Evolutionary conservation across 2,113 vertebrate species (phyloP).

Genomic region (Hirundichthys speculiger): DNA sequence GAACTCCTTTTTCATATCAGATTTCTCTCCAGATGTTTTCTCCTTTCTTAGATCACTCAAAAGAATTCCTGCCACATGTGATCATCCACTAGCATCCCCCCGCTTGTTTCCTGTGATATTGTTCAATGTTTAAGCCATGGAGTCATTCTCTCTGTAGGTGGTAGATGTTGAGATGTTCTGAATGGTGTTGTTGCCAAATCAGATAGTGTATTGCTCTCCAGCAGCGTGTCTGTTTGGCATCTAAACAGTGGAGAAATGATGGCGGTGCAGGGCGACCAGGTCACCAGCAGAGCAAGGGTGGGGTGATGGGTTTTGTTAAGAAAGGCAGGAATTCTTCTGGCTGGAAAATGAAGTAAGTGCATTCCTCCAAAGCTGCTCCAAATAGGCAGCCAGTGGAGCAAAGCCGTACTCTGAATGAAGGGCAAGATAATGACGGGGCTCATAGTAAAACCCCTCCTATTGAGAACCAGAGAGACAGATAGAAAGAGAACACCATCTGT

Average conservation of each 20-base stretch:
- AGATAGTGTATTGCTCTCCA: conserved; percentile 38
- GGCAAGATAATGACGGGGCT: conserved; percentile 59
- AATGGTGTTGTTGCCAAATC: conserved; percentile 66
- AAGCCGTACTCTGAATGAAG: conserved; percentile 65
- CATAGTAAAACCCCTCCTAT: conserved; percentile 52
- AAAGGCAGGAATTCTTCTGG: conserved; percentile 62
- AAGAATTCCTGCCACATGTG: conserved; percentile 26
- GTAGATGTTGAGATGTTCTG: conserved; percentile 24
- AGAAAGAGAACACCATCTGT: conserved; percentile 70
- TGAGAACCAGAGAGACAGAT: conserved; percentile 44
- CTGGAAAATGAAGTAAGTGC: conserved; percentile 76
- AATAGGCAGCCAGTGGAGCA: conserved; percentile 65
- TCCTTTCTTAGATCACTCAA: neutral
- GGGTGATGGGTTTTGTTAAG: conserved; percentile 56
- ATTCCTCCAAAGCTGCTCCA: conserved; percentile 73
- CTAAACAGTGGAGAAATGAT: conserved; percentile 52
- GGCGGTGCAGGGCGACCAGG: conserved; percentile 41
- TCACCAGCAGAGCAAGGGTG: conserved; percentile 31
- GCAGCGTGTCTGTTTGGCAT: conserved; percentile 59
- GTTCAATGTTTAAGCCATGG: conserved; percentile 1
- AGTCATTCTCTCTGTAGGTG: conserved; percentile 18
- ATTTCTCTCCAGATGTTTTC: conserved; percentile 36
- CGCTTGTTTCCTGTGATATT: conserved; percentile 18
- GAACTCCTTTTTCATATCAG: conserved; percentile 30
- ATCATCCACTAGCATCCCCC: conserved; percentile 20